Conservation (phyloP, 2,888 invertebrate species). For the Helicoverpa assulta region DNA sequence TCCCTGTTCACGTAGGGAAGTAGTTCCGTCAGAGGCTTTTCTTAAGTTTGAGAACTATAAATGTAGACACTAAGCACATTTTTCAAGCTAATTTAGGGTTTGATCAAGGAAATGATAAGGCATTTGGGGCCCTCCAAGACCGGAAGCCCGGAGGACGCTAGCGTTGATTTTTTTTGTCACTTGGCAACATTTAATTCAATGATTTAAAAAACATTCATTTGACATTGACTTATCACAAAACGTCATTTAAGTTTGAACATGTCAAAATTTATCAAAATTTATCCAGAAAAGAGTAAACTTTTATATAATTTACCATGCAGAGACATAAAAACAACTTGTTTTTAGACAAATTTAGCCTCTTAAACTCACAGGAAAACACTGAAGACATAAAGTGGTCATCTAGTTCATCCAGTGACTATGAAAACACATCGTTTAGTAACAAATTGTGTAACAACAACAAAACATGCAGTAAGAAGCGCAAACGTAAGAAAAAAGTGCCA, state of each 20-base stretch:
- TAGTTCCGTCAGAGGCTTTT: too few relatives aligned
- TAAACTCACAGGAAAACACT: slow-evolving; percentile 80
- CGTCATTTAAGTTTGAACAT: neutral
- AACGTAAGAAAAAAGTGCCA: slow-evolving; percentile 73
- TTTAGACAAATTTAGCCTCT: slow-evolving; percentile 74
- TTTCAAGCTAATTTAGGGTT: too few relatives aligned
- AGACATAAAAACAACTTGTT: slow-evolving; percentile 76
- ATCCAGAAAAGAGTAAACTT: neutral
- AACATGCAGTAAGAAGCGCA: slow-evolving; percentile 71
- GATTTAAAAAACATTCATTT: neutral
- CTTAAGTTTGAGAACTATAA: too few relatives aligned
- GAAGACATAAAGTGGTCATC: slow-evolving; percentile 83
- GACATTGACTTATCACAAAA: neutral
- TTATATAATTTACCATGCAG: slow-evolving; percentile 66
- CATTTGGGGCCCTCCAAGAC: too few relatives aligned
- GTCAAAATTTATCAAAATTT: neutral
- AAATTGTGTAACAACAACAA: slow-evolving; percentile 57
- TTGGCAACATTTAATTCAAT: neutral
- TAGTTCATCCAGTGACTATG: slow-evolving; percentile 82
- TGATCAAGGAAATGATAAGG: too few relatives aligned
- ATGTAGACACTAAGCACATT: too few relatives aligned
- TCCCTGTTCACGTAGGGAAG: too few relatives aligned
- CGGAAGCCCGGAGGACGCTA: too few relatives aligned
- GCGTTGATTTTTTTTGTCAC: neutral
- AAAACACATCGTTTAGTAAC: slow-evolving; percentile 63